Evolutionary conservation across 2,113 vertebrate species (phyloP), one percentile per base, ranked within the genome.

Genomic region (Cyanoramphus novaezelandiae): DNA sequence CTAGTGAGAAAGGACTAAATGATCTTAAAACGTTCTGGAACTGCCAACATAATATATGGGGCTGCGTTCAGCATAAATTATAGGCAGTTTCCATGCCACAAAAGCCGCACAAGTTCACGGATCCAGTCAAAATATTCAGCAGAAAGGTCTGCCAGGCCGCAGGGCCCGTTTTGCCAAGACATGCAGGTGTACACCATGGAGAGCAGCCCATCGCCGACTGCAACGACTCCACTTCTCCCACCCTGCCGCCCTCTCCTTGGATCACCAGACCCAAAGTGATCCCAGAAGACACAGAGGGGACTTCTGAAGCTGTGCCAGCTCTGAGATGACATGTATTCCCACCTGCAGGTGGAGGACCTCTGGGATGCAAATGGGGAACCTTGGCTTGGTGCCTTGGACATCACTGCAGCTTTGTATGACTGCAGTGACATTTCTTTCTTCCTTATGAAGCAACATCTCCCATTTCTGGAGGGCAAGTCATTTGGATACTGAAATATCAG

Each of bases 61-160:
- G 46, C 82, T 82, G 70, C 8, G 31, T 47, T 88, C 91, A 92
- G 91, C 86, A 88, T 71, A 96, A 96, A 97, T 96, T 96, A 93
- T 17, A 86, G 84, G 89, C 91, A 95, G 80, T 94, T 97, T 95
- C 89, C 82, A 17, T 47, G 89, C 95, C 97, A 94, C 96, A 94
- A 77, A 97, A 97, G 86, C 96, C 89, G 2, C 95, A 85, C 79
- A 39, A 86, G 72, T n/a, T 86, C 74, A 17, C 0, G 2, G 86
- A 95, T 76, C 43, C 95, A 93, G 96, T 87, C 96, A 95, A 97
- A 94, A 95, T 77, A 97, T 92, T 96, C 87, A 93, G 78, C 90
- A 87, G 94, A 17, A 65, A 43, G 65, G 28, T 50, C 67, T 95
- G 96, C 93, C 95, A 96, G 93, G 77, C 93, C 62, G 21, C 96